Percentiles rank a stretch among this genome's conserved stretches.
These are phyloP conservation scores for Acanthosoma haemorrhoidale DNA, from an alignment of 2,888 invertebrate genomes.

Conservation along the genomic window DNA sequence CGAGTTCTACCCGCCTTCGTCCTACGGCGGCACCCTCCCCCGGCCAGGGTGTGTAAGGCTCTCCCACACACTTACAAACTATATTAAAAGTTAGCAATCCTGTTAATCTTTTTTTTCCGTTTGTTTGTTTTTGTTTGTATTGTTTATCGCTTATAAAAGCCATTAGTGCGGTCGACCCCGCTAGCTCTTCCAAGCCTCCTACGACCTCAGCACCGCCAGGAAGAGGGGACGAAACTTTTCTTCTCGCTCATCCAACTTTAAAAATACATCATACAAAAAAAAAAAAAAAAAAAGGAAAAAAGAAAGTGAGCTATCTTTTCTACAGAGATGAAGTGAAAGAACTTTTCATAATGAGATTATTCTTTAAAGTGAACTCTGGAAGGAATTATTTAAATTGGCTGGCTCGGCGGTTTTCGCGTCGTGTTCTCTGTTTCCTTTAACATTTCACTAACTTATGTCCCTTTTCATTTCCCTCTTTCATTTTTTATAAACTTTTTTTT, in stretches of 20 bases:
- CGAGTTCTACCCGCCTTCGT: conserved; percentile 36
- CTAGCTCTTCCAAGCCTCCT: no score
- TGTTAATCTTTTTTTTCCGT: not conserved
- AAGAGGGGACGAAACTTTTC: not conserved
- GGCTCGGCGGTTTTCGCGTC: no score
- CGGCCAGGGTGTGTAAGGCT: not conserved
- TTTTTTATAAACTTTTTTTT: not conserved
- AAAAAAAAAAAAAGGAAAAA: not conserved
- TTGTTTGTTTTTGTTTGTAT: not conserved
- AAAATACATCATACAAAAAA: not conserved
- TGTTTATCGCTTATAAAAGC: conserved; percentile 17
- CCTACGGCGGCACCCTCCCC: conserved; percentile 15
- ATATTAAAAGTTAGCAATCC: conserved; percentile 10
- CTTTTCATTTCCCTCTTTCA: not conserved
- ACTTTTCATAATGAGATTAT: conserved; percentile 10
- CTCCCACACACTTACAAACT: not conserved
- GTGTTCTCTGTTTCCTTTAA: not conserved
- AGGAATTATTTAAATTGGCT: conserved; percentile 4
- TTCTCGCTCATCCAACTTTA: not conserved
- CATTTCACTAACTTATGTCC: not conserved
- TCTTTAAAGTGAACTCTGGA: not conserved
- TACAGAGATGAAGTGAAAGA: not conserved
- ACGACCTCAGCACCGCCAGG: no score
- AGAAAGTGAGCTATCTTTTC: not conserved
- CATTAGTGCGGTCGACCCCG: no score